phyloP scores from a whole-genome alignment of 1,140 invertebrate genomes.

The Charaxes varanes region DNA sequence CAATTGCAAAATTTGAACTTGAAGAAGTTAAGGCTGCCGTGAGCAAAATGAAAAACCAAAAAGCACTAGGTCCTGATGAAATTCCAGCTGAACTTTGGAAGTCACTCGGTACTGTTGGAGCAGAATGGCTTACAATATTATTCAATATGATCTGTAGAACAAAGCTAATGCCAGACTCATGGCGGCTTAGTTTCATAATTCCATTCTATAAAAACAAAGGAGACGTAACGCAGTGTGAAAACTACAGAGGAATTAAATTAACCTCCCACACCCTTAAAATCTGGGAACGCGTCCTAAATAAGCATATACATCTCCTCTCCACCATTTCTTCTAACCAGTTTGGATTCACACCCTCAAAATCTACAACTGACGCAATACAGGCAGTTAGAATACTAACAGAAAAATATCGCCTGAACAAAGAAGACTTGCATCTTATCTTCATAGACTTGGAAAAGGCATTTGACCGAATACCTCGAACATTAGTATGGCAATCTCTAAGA shows the following conservation, averaged over 20 bases:
- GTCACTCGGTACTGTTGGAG: too few species aligned
- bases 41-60: constrained; percentile 20
- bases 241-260: constrained; percentile 17
- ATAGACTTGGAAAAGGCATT: too few species aligned
- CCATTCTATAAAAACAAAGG: constrained; percentile 22
- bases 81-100: constrained; percentile 29
- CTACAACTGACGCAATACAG: too few species aligned
- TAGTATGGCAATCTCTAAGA: neutral
- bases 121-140: neutral
- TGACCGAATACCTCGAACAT: too few species aligned
- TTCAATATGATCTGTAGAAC: neutral
- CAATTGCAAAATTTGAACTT: too few species aligned
- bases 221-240: constrained; percentile 11
- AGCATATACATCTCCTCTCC: too few species aligned
- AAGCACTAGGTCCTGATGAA: constrained; percentile 17
- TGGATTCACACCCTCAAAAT: too few species aligned
- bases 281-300: too few species aligned
- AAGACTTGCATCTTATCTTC: too few species aligned
- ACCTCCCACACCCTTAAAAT: constrained; percentile 4
- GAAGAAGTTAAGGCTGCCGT: constrained; percentile 18
- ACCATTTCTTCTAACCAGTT: too few species aligned
- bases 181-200: constrained; percentile 10
- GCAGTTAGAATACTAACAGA: too few species aligned
- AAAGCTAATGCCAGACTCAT: constrained; percentile 7
- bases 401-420: too few species aligned